These are phyloP conservation scores for Caenorhabditis afra DNA, from an alignment of 2,888 invertebrate genomes.

Conservation along the genomic window DNA sequence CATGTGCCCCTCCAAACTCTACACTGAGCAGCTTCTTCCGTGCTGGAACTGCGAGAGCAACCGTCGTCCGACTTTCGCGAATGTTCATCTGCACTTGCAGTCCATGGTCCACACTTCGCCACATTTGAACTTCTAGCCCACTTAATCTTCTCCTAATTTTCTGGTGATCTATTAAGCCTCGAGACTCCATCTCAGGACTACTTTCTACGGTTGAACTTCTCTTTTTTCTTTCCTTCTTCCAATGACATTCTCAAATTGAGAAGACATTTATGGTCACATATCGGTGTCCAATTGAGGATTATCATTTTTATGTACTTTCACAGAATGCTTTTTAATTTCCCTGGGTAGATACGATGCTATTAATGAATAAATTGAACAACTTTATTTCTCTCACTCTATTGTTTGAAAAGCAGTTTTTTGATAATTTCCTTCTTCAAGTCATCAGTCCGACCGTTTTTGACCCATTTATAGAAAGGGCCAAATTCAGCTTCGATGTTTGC, in stretches of 20 bases:
- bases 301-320: constrained; percentile 33
- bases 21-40: constrained; percentile 64
- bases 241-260: constrained; percentile 41
- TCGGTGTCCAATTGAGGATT: constrained; percentile 45
- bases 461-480: constrained; percentile 65
- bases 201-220: constrained; percentile 44
- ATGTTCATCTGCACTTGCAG: constrained; percentile 73
- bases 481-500: constrained; percentile 56
- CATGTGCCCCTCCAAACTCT: constrained; percentile 67
- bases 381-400: constrained; percentile 38
- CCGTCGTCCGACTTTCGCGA: constrained; percentile 69
- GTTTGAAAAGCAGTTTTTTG: constrained; percentile 50
- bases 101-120: constrained; percentile 64
- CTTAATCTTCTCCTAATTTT: constrained; percentile 23
- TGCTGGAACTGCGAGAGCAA: constrained; percentile 68
- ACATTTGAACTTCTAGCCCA: constrained; percentile 39
- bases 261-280: constrained; percentile 37
- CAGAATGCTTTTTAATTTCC: constrained; percentile 24
- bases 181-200: constrained; percentile 49
- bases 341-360: constrained; percentile 33
- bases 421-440: constrained; percentile 62
- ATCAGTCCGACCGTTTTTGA: constrained; percentile 60
- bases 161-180: constrained; percentile 50
- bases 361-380: constrained; percentile 15
- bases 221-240: constrained; percentile 13